Base-by-base conservation (phyloP, 1,140 invertebrate genomes). In the Popillia japonica region DNA sequence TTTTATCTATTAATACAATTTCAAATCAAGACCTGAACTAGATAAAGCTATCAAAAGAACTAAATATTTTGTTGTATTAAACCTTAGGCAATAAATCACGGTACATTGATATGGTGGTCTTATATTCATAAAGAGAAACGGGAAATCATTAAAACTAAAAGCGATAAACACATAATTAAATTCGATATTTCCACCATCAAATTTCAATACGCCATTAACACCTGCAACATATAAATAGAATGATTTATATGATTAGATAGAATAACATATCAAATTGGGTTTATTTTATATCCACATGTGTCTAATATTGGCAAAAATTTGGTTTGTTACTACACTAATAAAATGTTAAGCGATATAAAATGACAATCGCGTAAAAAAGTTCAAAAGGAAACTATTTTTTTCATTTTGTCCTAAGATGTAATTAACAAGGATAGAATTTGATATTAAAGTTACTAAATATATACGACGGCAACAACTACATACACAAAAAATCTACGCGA, bases 141-240 rank as follows among this genome's bases (percentile, higher is more conserved):
- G 48, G 48, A 55, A 55, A 55, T 55, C 48, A 17, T 55, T 68
- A 27, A 68, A 68, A 68, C 0, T 22, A 9, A 34, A 68, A 68
- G 61, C 27, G 9, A 68, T 68, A 68, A 68, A 68, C 61, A 68
- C 61, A 68, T 68, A 68, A 68, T 68, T 68, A 68, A 68, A 68
- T 68, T 68, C 27, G 61, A 34, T 27, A 68, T 68, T 10, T 68
- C 14, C 61, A 23, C 27, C 27, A 68, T 68, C 27, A 34, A 68
- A 68, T 68, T 68, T 68, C 61, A 68, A 34, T 27, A 68, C 61
- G 61, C 61, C 27, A 68, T 68, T 68, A 68, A 68, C 61, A 68
- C 61, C 61, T 68, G 61, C 61, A 68, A 68, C 20, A 10, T 68
- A 68, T 68, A 68, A 68, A 68, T 34, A 68, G 22, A 68, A 27